phyloP scores from a whole-genome alignment of 2,113 vertebrate genomes.

The Tursiops truncatus region DNA sequence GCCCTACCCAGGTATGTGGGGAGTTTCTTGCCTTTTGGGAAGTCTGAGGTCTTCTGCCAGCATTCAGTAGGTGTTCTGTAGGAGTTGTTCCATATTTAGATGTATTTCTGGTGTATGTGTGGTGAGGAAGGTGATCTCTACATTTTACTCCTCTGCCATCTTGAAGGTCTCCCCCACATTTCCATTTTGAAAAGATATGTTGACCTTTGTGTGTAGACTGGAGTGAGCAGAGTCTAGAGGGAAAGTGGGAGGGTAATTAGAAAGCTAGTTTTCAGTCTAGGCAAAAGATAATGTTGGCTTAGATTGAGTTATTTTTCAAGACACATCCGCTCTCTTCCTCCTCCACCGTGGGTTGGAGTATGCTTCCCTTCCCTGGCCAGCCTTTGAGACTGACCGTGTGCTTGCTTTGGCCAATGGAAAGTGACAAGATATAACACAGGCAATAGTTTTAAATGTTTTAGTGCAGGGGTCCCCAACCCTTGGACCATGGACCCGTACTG shows the following conservation, averaged over 20 bases:
- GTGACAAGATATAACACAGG: background rate
- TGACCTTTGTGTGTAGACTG: background rate
- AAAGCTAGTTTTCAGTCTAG: background rate
- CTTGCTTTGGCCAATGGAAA: background rate
- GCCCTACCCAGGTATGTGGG: no score
- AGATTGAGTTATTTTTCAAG: background rate
- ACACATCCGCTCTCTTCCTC: background rate
- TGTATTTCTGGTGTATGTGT: no score
- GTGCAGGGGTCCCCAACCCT: background rate
- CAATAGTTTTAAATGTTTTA: background rate
- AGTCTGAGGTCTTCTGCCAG: no score
- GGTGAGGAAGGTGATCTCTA: no score
- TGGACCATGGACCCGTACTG: no score
- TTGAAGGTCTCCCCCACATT: background rate
- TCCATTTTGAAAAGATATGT: background rate
- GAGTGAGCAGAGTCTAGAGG: background rate
- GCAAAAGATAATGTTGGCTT: background rate
- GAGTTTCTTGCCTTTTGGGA: no score
- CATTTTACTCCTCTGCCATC: no score
- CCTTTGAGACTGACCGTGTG: background rate
- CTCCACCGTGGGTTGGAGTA: background rate
- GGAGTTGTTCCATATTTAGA: no score
- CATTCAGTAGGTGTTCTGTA: no score
- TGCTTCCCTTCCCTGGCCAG: background rate
- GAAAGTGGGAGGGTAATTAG: background rate